Conservation (phyloP, 2,888 invertebrate genomes). For the Brenthis daphne region DNA sequence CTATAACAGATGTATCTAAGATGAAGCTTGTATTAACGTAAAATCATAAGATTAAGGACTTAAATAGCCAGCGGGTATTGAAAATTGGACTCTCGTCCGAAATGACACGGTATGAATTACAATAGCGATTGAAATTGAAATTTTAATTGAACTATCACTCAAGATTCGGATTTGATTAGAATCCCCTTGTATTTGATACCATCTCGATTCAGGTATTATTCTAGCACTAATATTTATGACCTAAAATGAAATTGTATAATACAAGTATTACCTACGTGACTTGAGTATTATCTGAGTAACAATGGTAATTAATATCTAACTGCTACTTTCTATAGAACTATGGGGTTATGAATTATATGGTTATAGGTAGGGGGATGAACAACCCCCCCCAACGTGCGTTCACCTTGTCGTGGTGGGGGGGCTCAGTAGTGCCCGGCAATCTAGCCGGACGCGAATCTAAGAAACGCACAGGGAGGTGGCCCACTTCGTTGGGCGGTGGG, state of each 20-base stretch:
- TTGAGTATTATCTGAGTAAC: not conserved
- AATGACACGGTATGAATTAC: conserved; percentile 15
- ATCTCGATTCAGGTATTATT: conserved; percentile 9
- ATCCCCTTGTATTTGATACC: conserved; percentile 13
- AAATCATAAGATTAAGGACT: conserved; percentile 6
- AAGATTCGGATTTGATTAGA: conserved; percentile 31
- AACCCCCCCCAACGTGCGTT: too few species aligned
- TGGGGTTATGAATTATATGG: too few species aligned
- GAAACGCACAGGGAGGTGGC: too few species aligned
- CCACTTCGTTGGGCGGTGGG: too few species aligned
- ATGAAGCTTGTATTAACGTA: conserved; percentile 3
- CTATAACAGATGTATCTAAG: conserved; percentile 10
- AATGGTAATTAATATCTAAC: too few species aligned
- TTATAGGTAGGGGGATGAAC: too few species aligned
- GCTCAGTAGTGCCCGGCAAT: too few species aligned
- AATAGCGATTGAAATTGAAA: conserved; percentile 21
- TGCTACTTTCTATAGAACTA: too few species aligned
- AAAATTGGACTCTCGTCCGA: conserved; percentile 15
- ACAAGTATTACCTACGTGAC: not conserved
- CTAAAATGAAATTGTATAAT: not conserved
- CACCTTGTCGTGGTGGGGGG: too few species aligned
- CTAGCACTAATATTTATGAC: conserved; percentile 7
- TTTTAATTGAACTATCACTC: conserved; percentile 35
- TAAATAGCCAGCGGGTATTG: conserved; percentile 3
- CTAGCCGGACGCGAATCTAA: too few species aligned